These are phyloP conservation scores for Gortyna flavago DNA, from an alignment of 2,888 invertebrate genomes.

Conservation along the genomic window DNA sequence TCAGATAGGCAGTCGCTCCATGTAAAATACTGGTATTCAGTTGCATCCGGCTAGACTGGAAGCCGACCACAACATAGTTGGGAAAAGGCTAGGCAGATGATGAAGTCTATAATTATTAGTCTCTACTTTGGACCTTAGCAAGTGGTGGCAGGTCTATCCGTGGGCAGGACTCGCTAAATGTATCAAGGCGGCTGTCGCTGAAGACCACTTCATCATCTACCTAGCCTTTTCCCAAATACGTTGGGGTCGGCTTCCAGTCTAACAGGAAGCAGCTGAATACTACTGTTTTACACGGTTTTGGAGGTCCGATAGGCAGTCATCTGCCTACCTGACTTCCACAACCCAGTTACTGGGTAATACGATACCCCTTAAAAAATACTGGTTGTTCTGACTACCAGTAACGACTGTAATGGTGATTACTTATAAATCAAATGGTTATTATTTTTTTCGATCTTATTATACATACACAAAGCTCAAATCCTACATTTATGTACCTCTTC, in stretches of 20 bases:
- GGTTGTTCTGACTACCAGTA: neutral
- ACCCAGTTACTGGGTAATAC: neutral
- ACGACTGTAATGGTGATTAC: neutral
- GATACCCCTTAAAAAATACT: neutral
- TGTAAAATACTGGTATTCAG: too few relatives aligned
- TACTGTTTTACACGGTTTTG: neutral
- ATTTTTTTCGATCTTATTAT: neutral
- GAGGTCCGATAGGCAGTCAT: neutral
- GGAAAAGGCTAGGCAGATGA: too few relatives aligned
- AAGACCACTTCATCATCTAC: too few relatives aligned
- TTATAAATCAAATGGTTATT: neutral
- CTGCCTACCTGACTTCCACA: neutral
- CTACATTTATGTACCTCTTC: slow-evolving; percentile 5
- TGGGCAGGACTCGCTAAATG: too few relatives aligned
- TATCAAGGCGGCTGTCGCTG: too few relatives aligned
- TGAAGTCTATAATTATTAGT: too few relatives aligned
- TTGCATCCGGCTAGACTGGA: too few relatives aligned
- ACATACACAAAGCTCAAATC: slow-evolving; percentile 9
- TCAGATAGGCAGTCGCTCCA: too few relatives aligned
- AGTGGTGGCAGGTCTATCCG: too few relatives aligned
- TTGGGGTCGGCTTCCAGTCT: neutral
- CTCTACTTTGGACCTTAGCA: too few relatives aligned
- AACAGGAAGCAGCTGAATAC: neutral
- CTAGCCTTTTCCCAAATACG: too few relatives aligned
- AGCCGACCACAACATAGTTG: too few relatives aligned